These are phyloP conservation scores for Lampropteryx suffumata DNA, from an alignment of 2,888 invertebrate genomes.

Conservation along the genomic window DNA sequence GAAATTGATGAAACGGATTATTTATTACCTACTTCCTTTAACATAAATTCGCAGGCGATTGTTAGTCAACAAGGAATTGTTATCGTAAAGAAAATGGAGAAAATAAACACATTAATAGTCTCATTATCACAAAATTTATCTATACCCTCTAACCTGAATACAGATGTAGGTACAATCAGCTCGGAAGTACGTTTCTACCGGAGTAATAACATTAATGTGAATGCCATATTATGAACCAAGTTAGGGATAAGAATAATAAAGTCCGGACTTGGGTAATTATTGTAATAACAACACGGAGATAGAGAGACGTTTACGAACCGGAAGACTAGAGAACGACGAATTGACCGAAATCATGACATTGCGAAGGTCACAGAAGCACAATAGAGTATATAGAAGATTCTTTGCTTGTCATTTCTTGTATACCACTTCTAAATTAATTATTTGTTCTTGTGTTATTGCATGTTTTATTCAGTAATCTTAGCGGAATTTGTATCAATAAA, in stretches of 20 bases:
- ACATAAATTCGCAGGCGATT: too few species aligned
- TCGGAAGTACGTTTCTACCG: conserved; percentile 3
- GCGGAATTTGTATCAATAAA: too few species aligned
- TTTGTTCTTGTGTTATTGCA: too few species aligned
- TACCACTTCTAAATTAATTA: too few species aligned
- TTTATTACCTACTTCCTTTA: background rate
- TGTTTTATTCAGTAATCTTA: too few species aligned
- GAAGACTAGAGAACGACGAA: too few species aligned
- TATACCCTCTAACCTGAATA: conserved; percentile 16
- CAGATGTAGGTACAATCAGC: conserved; percentile 16
- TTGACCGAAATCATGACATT: too few species aligned
- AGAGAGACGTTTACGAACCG: too few species aligned
- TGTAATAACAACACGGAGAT: background rate
- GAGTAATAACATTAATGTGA: conserved; percentile 9
- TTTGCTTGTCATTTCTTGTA: too few species aligned
- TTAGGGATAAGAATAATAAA: conserved; percentile 8
- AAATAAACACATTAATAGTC: conserved; percentile 11
- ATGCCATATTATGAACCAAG: conserved; percentile 4
- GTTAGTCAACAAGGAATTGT: too few species aligned
- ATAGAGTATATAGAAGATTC: too few species aligned
- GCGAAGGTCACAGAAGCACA: too few species aligned
- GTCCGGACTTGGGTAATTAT: background rate
- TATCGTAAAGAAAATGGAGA: background rate
- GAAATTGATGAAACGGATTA: conserved; percentile 30
- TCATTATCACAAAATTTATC: conserved; percentile 17